These are phyloP conservation scores for Acanthacorydalis orientalis DNA, from an alignment of 2,888 invertebrate genomes.

Conservation along the genomic window DNA sequence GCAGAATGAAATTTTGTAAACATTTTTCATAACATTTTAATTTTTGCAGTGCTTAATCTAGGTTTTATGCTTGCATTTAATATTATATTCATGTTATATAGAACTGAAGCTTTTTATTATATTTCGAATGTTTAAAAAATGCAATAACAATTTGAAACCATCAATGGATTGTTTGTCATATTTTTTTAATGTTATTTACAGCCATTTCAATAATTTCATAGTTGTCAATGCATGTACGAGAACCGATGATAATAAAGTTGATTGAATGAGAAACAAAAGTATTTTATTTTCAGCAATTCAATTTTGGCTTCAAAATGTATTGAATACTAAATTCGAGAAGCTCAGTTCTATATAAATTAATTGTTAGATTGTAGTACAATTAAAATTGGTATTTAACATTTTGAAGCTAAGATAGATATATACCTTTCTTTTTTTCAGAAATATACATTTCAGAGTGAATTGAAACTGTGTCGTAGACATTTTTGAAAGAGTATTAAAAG, in stretches of 20 bases:
- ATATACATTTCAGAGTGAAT: neutral
- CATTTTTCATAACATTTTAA: neutral
- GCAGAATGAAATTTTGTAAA: neutral
- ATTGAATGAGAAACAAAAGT: no score
- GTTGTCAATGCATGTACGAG: no score
- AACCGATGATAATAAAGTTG: no score
- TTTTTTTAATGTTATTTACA: no score
- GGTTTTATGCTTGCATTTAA: neutral
- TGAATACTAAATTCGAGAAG: neutral
- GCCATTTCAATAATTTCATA: no score
- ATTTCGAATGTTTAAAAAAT: neutral
- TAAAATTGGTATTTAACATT: neutral
- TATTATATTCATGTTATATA: constrained; percentile 11
- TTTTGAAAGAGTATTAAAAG: no score
- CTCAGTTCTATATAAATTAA: constrained; percentile 2
- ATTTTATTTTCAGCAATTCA: neutral
- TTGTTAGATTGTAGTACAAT: neutral
- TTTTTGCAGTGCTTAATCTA: neutral
- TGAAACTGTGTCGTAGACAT: no score
- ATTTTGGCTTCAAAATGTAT: constrained; percentile 1
- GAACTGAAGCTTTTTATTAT: neutral
- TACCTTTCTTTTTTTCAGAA: neutral
- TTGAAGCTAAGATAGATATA: neutral
- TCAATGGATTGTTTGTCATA: neutral
- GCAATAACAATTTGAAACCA: neutral